phyloP scores from a whole-genome alignment of 1,140 invertebrate species.

The Zaprionus davidi region DNA sequence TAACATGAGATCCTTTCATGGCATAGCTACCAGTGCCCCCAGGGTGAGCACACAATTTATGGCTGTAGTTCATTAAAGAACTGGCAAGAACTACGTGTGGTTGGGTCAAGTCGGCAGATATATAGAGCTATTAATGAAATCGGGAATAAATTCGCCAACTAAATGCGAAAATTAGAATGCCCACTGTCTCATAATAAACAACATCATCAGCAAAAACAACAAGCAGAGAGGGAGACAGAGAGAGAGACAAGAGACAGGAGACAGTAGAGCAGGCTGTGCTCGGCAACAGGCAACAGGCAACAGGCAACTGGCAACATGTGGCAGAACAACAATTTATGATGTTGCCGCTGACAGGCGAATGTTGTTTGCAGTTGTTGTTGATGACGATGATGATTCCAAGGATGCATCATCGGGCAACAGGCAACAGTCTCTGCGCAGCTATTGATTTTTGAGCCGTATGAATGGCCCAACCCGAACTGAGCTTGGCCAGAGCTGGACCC shows the following conservation, averaged over 20 bases:
- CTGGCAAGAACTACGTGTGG: background rate
- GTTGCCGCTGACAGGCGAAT: constrained; percentile 82
- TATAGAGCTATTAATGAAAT: constrained; percentile 31
- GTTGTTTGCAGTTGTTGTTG: constrained; percentile 82
- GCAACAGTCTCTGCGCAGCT: constrained; percentile 17
- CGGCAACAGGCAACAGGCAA: constrained; percentile 1
- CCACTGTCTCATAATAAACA: constrained; percentile 34
- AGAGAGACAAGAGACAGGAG: background rate
- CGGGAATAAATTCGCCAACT: constrained; percentile 31
- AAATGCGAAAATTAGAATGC: constrained; percentile 46
- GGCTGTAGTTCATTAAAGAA: constrained; percentile 25
- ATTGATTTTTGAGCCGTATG: constrained; percentile 66
- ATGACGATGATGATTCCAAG: constrained; percentile 83
- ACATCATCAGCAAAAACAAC: constrained; percentile 39
- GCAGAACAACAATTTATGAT: constrained; percentile 83
- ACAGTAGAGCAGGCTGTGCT: background rate
- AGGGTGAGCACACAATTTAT: constrained; percentile 13
- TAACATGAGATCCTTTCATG: background rate
- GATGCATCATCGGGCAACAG: constrained; percentile 42
- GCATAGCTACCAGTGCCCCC: background rate
- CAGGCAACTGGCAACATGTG: constrained; percentile 68
- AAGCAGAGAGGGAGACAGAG: constrained; percentile 6
- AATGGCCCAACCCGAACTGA: constrained; percentile 45
- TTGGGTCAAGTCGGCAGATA: constrained; percentile 15
- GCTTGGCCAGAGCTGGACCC: constrained; percentile 7